Evolutionary conservation across 1,140 invertebrate genomes (phyloP), one percentile per base, ranked within the genome.

Genomic region (Drosophila asahinai): DNA sequence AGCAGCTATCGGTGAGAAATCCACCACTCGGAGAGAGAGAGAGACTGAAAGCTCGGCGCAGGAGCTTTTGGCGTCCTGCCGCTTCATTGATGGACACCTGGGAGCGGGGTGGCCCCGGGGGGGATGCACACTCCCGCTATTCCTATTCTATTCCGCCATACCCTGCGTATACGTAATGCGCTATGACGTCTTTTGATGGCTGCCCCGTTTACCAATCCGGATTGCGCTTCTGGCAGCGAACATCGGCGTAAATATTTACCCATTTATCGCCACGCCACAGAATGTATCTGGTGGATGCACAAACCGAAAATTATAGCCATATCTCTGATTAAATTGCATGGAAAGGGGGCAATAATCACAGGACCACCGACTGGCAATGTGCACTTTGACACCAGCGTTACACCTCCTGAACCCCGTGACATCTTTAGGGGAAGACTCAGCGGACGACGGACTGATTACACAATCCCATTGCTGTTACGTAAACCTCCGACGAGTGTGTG

Each of bases 41-140:
- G 33, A 27, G 19, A 25, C 22, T 25, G 17, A 77, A 76, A 80
- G 81, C 80, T 81, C n/a, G 9, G 17, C 6, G n/a, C 12, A 78
- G 81, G 17, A 87, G 84, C 84, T 87, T 90, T 89, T 81, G 66
- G 81, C 77, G 74, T 89, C 86, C 84, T 89, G 84, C 62, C 61
- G 77, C 77, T 87, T 84, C 84, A 87, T 87, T 87, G 84, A 89
- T 81, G 73, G 43, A 12, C 62, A 30, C 48, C 15, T 2, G 42
- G 43, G 52, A 22, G 42, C 51, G 33, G 42, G 51, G 27, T n/a
- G 33, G 19, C 19, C 27, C 14, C 12, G n/a, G 9, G 49, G 17
- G 38, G n/a, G 8, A 45, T 0, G 14, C 27, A 61, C 54, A 38
- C 42, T 51, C 38, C 25, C 42, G 54, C 36, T n/a, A 55, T 71